Conservation (phyloP, 2,888 invertebrate genomes). For the Horisme vitalbata region DNA sequence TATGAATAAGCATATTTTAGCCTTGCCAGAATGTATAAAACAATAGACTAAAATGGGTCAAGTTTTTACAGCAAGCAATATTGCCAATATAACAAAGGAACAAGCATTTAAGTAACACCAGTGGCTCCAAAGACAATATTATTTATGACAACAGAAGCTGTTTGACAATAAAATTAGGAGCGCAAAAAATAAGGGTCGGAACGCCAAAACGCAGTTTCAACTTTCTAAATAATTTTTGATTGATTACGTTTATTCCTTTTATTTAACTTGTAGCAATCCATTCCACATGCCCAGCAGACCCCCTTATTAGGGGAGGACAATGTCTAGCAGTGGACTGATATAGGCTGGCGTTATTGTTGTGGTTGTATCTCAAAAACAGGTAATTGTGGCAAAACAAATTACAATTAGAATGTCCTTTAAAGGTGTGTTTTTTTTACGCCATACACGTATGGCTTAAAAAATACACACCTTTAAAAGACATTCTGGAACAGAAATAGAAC, state of each 20-base stretch:
- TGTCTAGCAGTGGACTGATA: too few relatives aligned
- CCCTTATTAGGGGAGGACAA: too few relatives aligned
- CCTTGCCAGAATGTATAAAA: conserved; percentile 42
- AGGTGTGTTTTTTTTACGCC: too few relatives aligned
- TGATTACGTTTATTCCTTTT: conserved; percentile 21
- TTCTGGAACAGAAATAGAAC: too few relatives aligned
- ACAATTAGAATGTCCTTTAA: too few relatives aligned
- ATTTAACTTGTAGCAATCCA: too few relatives aligned
- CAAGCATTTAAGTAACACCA: conserved; percentile 71
- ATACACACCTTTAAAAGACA: too few relatives aligned
- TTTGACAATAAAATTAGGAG: conserved; percentile 52
- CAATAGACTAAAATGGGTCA: conserved; percentile 56
- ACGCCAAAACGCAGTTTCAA: conserved; percentile 34
- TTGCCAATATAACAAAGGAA: conserved; percentile 59
- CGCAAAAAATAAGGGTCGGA: conserved; percentile 47
- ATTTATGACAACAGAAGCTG: conserved; percentile 71
- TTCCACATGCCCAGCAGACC: too few relatives aligned
- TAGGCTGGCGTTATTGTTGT: too few relatives aligned
- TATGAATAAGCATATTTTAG: conserved; percentile 25
- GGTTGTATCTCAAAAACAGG: too few relatives aligned
- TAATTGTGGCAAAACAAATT: too few relatives aligned
- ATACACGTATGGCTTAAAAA: too few relatives aligned
- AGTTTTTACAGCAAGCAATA: conserved; percentile 49
- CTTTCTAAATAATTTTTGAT: conserved; percentile 34
- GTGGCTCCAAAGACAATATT: conserved; percentile 67